Percentiles rank a stretch among this genome's conserved stretches.
Conservation (phyloP, 1,140 invertebrate genomes). For the Eumaeus atala region DNA sequence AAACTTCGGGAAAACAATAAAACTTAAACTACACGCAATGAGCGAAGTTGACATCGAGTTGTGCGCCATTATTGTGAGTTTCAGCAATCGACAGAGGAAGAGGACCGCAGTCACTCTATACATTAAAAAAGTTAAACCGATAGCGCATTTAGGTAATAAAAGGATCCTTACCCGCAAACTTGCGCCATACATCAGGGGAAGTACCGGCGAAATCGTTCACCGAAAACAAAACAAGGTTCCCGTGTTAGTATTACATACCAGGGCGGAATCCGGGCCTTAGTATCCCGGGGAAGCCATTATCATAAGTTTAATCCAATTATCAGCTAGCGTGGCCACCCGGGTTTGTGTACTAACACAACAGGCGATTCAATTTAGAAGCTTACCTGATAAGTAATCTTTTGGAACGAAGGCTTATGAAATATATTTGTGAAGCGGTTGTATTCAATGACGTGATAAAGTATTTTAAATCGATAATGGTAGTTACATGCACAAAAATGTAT, state of each 20-base stretch:
- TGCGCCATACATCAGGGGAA: conserved; percentile 29
- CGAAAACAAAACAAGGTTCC: conserved; percentile 27
- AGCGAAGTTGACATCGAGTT: neutral
- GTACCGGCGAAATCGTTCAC: conserved; percentile 27
- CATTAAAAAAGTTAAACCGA: conserved; percentile 28
- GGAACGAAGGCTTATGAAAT: neutral
- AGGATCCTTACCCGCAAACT: conserved; percentile 27
- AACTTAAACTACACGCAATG: neutral
- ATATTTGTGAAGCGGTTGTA: neutral
- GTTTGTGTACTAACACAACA: conserved; percentile 21
- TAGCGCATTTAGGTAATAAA: conserved; percentile 26
- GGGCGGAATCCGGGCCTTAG: neutral
- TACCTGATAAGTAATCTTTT: conserved; percentile 5
- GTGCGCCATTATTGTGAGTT: neutral
- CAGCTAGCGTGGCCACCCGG: conserved; percentile 31
- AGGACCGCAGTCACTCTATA: conserved; percentile 17
- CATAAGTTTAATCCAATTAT: conserved; percentile 50
- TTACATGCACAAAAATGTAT: too few relatives aligned
- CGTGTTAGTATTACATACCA: neutral
- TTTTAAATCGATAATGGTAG: too few relatives aligned
- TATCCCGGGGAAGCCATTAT: conserved; percentile 41
- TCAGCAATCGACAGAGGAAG: conserved; percentile 7
- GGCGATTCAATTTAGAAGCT: neutral
- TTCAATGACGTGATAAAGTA: too few relatives aligned
- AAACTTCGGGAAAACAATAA: conserved; percentile 1